These are phyloP conservation scores for Callithrix jacchus DNA, from an alignment of 2,113 vertebrate species.

Conservation along the genomic window DNA sequence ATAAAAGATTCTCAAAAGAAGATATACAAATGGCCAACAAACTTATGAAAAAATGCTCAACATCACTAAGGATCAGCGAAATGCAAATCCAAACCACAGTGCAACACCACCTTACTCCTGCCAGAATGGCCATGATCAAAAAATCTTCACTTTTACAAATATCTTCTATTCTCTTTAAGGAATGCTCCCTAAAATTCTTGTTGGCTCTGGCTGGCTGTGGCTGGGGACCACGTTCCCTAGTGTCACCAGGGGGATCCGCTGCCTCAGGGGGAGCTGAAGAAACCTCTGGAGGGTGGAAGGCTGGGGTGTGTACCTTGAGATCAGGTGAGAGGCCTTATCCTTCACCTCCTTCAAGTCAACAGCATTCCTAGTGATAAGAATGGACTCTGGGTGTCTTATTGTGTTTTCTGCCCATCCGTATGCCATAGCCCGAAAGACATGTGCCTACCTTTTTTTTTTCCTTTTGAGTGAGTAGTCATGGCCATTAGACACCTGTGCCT, in stretches of 20 bases:
- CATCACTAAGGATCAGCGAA: no score
- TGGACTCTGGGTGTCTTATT: neutral
- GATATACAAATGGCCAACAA: no score
- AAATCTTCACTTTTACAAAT: neutral
- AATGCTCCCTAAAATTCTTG: neutral
- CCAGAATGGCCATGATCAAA: neutral
- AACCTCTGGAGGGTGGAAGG: neutral
- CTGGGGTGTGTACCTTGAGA: accelerated
- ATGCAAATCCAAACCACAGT: no score
- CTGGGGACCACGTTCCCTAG: accelerated
- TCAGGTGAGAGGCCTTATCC: accelerated
- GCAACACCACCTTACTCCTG: no score
- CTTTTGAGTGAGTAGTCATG: neutral
- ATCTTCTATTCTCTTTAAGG: no score
- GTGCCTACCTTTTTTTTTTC: no score
- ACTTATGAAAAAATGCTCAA: no score
- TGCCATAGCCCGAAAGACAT: neutral
- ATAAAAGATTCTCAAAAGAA: no score
- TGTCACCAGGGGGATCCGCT: neutral
- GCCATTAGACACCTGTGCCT: neutral
- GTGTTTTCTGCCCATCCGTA: neutral
- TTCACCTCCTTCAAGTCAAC: neutral
- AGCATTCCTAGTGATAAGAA: neutral
- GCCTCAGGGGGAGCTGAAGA: neutral
- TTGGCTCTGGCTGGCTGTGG: neutral